Conservation (phyloP, 2,797 vertebrate genomes). For the Phaenicophaeus curvirostris region DNA sequence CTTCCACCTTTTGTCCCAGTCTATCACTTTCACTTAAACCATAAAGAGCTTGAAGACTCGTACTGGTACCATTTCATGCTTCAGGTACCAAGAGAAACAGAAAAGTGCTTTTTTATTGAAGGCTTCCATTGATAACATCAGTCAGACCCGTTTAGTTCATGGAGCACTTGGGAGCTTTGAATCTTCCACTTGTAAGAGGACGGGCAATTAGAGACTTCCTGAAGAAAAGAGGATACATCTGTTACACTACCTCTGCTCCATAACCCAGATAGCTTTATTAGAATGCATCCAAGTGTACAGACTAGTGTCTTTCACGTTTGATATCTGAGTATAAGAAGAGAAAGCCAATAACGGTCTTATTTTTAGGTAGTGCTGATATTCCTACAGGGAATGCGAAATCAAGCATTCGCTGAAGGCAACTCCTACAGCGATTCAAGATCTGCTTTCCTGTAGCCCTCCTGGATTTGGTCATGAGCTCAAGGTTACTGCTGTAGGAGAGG, state of each 20-base stretch:
- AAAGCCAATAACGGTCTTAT: neutral
- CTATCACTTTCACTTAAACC: neutral
- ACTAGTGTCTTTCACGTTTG: neutral
- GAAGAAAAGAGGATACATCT: neutral
- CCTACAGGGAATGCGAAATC: neutral
- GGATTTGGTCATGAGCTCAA: neutral
- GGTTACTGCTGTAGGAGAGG: neutral
- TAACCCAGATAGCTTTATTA: neutral
- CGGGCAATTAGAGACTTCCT: neutral
- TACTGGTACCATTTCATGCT: accelerated
- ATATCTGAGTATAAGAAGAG: neutral
- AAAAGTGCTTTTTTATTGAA: neutral
- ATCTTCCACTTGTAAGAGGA: neutral
- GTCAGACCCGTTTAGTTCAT: neutral
- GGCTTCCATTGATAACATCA: neutral
- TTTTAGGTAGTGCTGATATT: neutral
- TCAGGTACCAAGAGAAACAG: neutral
- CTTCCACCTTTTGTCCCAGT: neutral
- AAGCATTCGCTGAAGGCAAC: neutral
- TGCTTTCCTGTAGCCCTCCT: neutral
- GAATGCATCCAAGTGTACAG: neutral
- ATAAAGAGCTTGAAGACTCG: neutral
- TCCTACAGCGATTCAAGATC: accelerated
- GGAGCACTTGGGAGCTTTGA: neutral
- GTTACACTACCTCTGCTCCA: neutral